Evolutionary conservation across 2,797 vertebrate genomes (phyloP), one percentile per base, ranked within the genome.

Genomic region (Champsocephalus gunnari): DNA sequence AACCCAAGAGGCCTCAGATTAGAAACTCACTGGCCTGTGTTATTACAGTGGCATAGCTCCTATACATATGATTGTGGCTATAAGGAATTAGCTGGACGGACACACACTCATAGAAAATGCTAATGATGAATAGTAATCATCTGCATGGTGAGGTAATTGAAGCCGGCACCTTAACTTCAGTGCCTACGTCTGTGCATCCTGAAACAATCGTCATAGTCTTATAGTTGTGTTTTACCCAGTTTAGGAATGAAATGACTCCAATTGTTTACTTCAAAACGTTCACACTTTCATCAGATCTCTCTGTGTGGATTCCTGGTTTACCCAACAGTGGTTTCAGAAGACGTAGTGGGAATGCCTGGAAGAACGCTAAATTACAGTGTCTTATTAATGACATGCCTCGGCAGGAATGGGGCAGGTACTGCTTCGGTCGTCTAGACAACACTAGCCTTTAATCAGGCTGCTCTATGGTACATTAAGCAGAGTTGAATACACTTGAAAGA

Each of bases 381-480:
- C 64, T 65, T 63, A 81, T 81, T 85, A 90, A 88, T 71, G 75
- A 78, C 87, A 81, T 68, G 82, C 59, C 78, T 75, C 44, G 58
- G 74, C 85, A 84, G 45, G 84, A 89, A 68, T 48, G 56, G 54
- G 75, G 73, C 76, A 85, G 85, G 76, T 71, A 79, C 66, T 48
- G 32, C 51, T 79, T 73, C 69, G 44, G 69, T 80, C 5, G 76
- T 92, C 91, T 88, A 90, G 88, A 90, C 80, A 65, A 89, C 67
- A 50, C 63, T 6, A 77, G 79, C 82, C 84, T 91, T 85, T 91
- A 91, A 90, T 88, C 75, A 81, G 62, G 72, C 67, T 60, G 64
- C 74, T 67, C 69, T 57, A 43, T 17, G 66, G 73, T 64, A 67
- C 81, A 86, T 80, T 79, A 83, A 70, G 53, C 49, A 53, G 19